Base-by-base conservation (phyloP, 2,888 invertebrate genomes). In the Cataglyphis rosenhaueri region DNA sequence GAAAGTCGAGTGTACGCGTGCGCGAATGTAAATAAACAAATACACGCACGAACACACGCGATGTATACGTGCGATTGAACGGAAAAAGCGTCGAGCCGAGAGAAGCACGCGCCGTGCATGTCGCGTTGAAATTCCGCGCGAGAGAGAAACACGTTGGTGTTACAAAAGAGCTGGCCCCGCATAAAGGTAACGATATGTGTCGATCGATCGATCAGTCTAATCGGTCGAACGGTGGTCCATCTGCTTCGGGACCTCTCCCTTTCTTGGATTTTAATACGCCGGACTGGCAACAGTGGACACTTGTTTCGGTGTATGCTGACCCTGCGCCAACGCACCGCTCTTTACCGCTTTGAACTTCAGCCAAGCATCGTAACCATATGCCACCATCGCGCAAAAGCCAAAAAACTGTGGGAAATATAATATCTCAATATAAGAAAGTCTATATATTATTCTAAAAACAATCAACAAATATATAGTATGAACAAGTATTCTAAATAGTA, bases 361-460 rank as follows among this genome's bases (percentile, higher is more conserved):
- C 95, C 96, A 98, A 55, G 97, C 96, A 94, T 98, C 98, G 88
- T 96, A 96, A 0, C 96, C 97, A 95, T 98, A 98, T 48, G 96
- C 96, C 35, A 96, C 94, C 97, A 97, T 98, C 25, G 97, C 97
- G 89, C 96, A 96, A 95, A 97, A 98, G 29, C 98, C 98, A 95
- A 98, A 98, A 95, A 98, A 97, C 98, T 98, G 95, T 48, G 96
- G 95, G 89, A 86, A 91, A 88, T 91, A 82, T 83, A 88, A 88
- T 18, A 62, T 38, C 18, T 76, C 94, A 81, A 81, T 85, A 62
- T 68, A 44, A 44, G 0, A 75, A 18, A 75, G 3, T 9, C 15
- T 21, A 25, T 18, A 10, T 18, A 41, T 2, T n/a, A 61, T 4
- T 61, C 15, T 68, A 5, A 48, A 8, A 73, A 21, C 3, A 6